These are phyloP conservation scores for Cylas formicarius DNA, from an alignment of 1,140 invertebrate genomes.

Conservation along the genomic window DNA sequence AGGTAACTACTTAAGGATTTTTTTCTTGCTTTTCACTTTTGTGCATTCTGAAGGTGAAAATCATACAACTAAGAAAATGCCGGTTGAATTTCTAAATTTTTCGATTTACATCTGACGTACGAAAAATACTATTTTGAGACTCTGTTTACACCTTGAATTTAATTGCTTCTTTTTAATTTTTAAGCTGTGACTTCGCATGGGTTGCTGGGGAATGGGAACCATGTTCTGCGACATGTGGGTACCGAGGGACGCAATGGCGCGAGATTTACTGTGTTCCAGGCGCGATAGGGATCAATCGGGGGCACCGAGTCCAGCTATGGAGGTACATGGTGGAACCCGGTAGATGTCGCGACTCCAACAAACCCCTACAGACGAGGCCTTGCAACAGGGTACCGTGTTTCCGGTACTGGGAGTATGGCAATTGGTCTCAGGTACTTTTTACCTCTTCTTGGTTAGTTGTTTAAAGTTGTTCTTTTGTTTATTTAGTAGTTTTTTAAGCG, in stretches of 20 bases:
- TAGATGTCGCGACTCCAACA: conserved; percentile 44
- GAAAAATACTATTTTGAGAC: conserved; percentile 2
- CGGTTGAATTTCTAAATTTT: no score
- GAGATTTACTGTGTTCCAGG: conserved; percentile 56
- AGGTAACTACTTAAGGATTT: no score
- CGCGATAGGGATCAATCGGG: no score
- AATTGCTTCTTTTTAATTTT: conserved; percentile 14
- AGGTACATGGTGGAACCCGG: conserved; percentile 48
- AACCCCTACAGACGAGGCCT: conserved; percentile 45
- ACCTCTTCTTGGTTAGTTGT: neutral
- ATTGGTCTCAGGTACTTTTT: conserved; percentile 61
- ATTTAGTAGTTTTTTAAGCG: conserved; percentile 1
- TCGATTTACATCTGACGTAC: no score
- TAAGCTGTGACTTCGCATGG: conserved; percentile 58
- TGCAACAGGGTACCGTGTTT: conserved; percentile 56
- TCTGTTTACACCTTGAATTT: no score
- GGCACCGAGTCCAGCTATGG: no score
- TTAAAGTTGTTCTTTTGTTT: neutral
- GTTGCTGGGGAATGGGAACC: conserved; percentile 55
- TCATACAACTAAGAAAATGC: no score
- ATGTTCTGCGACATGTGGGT: conserved; percentile 57
- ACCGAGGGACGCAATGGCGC: conserved; percentile 51
- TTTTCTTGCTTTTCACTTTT: no score
- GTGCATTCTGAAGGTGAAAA: no score
- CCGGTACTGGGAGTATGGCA: conserved; percentile 57